Evolutionary conservation across 2,113 vertebrate species (phyloP), one percentile per base, ranked within the genome.

Genomic region (Noturus placidus): DNA sequence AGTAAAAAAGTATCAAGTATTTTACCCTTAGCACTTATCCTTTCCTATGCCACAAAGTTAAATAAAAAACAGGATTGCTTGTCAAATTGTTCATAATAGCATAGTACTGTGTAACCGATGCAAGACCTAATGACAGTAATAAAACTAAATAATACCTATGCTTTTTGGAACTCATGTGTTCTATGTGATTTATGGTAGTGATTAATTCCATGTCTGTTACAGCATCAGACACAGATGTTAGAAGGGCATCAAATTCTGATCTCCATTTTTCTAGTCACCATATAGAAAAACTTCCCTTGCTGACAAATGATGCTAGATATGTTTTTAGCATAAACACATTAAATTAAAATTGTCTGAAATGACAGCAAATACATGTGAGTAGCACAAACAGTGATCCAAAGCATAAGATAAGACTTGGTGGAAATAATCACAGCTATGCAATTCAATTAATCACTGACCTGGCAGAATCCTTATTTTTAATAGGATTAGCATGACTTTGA

Each of bases 361-460:
- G 85, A 86, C 70, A 74, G 35, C 35, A 42, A 74, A 74, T 42
- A 22, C 38, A 22, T 67, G n/a, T 30, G 27, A 67, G n/a, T 33
- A 67, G n/a, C 65, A 33, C 74, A 77, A 77, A 52, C 46, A 52
- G 25, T 50, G 4, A 77, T 46, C 22, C 69, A 46, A 50, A 14
- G 50, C 22, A 15, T 50, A 86, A 88, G 52, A 89, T 89, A 50
- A 52, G 50, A 52, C 50, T 52, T 89, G 84, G 63, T 67, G 87
- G 57, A 89, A 92, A 87, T 35, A 70, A 56, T 92, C 88, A 90
- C 91, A 94, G 92, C 93, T 95, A 93, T 89, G 86, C 84, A 67
- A 42, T 67, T 30, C 15, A 19, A 35, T 70, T 90, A 87, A 67
- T 79, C 57, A 82, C 87, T 90, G 89, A 93, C 92, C 91, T 91